Evolutionary conservation across 2,113 vertebrate species (phyloP).

Genomic region (Oryzias javanicus): DNA sequence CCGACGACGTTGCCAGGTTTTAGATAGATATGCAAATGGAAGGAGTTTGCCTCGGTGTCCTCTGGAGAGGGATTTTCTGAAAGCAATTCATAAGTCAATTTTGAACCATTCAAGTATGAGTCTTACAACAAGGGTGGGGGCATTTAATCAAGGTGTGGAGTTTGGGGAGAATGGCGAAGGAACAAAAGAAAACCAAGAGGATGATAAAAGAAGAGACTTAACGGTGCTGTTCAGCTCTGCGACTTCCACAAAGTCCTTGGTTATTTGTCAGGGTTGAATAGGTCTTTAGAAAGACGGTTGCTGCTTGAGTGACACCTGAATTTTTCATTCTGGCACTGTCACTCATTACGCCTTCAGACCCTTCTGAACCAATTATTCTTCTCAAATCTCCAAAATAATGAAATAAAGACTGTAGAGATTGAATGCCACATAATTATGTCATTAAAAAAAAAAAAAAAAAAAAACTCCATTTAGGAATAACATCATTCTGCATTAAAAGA

Average conservation of each 20-base stretch:
- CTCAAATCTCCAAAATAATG: slow-evolving; percentile 39
- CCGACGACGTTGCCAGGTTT: slow-evolving; percentile 28
- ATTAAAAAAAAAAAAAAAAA: no score
- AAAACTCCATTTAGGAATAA: slow-evolving; percentile 7
- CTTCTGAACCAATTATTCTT: slow-evolving; percentile 28
- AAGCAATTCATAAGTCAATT: slow-evolving; percentile 67
- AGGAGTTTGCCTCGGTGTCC: slow-evolving; percentile 46
- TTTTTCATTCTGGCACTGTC: slow-evolving; percentile 55
- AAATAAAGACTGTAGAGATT: slow-evolving; percentile 42
- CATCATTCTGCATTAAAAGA: slow-evolving; percentile 13
- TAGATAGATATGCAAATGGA: slow-evolving; percentile 64
- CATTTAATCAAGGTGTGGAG: slow-evolving; percentile 45
- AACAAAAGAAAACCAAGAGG: slow-evolving; percentile 50
- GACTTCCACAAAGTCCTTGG: slow-evolving; percentile 63
- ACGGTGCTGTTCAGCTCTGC: slow-evolving; percentile 62
- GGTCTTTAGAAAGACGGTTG: slow-evolving; percentile 42
- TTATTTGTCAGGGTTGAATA: slow-evolving; percentile 67
- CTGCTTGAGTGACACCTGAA: slow-evolving; percentile 61
- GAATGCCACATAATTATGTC: slow-evolving; percentile 14
- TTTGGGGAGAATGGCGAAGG: slow-evolving; percentile 32
- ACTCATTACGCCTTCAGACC: slow-evolving; percentile 42
- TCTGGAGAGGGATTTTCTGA: slow-evolving; percentile 65
- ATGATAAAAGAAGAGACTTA: slow-evolving; percentile 62
- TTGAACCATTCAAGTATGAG: slow-evolving; percentile 69
- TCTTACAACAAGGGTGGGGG: slow-evolving; percentile 22